Conservation (phyloP, 2,888 invertebrate genomes). For the Caenorhabditis imperialis region DNA sequence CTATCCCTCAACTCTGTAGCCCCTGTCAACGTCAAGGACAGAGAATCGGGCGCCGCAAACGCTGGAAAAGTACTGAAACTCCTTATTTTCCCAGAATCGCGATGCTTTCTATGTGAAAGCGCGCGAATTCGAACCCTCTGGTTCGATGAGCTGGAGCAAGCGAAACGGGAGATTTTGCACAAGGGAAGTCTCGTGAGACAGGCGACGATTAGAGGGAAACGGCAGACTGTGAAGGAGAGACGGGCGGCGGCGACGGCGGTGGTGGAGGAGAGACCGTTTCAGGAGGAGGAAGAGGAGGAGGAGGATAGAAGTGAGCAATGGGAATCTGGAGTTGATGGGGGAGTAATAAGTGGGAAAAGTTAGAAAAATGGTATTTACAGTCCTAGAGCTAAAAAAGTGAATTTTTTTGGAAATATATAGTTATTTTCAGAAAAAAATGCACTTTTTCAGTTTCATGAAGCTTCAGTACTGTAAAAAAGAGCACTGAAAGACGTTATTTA, state of each 20-base stretch:
- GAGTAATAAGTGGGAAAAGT: too few species aligned
- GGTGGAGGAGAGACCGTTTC: conserved; percentile 13
- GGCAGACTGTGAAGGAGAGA: conserved; percentile 57
- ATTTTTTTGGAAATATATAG: too few species aligned
- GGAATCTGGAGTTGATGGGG: too few species aligned
- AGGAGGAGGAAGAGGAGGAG: conserved; percentile 39
- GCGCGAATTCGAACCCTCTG: conserved; percentile 72
- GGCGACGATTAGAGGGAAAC: conserved; percentile 73
- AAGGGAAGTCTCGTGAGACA: conserved; percentile 73
- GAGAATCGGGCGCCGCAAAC: conserved; percentile 62
- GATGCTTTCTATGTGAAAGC: conserved; percentile 71
- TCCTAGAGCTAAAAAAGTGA: too few species aligned
- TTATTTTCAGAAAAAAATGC: too few species aligned
- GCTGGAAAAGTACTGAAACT: conserved; percentile 73
- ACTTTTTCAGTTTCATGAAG: too few species aligned
- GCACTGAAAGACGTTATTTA: too few species aligned
- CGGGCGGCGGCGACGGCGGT: conserved; percentile 2
- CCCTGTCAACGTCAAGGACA: conserved; percentile 73
- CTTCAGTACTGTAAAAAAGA: too few species aligned
- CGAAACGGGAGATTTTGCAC: conserved; percentile 63
- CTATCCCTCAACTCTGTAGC: conserved; percentile 73
- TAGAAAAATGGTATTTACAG: too few species aligned
- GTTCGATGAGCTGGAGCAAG: conserved; percentile 74
- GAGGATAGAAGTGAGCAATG: conserved; percentile 30
- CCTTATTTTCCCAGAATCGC: conserved; percentile 73